These are phyloP conservation scores for Grammomys dolichurus DNA, from an alignment of 2,113 vertebrate genomes.

Conservation along the genomic window DNA sequence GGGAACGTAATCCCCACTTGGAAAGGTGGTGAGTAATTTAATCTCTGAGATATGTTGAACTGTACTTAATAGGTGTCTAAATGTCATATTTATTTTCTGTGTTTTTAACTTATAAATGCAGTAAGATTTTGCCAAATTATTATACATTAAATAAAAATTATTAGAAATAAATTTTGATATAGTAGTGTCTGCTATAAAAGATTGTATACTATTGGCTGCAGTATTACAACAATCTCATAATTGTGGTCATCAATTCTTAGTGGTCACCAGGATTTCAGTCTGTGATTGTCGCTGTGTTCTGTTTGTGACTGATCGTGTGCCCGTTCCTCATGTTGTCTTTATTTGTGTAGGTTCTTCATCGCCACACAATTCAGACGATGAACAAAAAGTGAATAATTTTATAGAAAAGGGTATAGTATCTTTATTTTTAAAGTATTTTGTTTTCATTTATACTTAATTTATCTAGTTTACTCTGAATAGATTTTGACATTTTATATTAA, in stretches of 20 bases:
- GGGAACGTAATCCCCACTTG: neutral
- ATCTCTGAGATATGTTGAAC: neutral
- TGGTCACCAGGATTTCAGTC: neutral
- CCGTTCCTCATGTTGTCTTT: constrained; percentile 86
- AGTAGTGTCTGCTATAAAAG: neutral
- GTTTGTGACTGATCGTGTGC: constrained; percentile 73
- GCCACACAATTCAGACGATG: constrained; percentile 96
- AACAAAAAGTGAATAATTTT: constrained; percentile 95
- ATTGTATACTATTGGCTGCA: neutral
- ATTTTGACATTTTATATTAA: constrained; percentile 89
- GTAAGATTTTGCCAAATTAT: constrained; percentile 19
- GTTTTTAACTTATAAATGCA: neutral
- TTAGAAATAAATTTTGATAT: constrained; percentile 32
- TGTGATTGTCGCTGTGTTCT: constrained; percentile 43
- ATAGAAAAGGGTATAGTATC: constrained; percentile 97
- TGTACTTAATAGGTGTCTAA: neutral
- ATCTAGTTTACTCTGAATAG: constrained; percentile 85
- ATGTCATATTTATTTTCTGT: constrained; percentile 39
- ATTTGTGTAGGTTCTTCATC: constrained; percentile 93
- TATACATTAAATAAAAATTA: neutral
- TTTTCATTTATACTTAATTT: constrained; percentile 83
- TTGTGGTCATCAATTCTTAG: neutral
- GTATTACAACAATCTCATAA: neutral
- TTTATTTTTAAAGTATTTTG: constrained; percentile 85
- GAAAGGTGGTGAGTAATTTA: neutral